Conservation (phyloP, 2,888 invertebrate genomes). For the Melanargia galathea region DNA sequence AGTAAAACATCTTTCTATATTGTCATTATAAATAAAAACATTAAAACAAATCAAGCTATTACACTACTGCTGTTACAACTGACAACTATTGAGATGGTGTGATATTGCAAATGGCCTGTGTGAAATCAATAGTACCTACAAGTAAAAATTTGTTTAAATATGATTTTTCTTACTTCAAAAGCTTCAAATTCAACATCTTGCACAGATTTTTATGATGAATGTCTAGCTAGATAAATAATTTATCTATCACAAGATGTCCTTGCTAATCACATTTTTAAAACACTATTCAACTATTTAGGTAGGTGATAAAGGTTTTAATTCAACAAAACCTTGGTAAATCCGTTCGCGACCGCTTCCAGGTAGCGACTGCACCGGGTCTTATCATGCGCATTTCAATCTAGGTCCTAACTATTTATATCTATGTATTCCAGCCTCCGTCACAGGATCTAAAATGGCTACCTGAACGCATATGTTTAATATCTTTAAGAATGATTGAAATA, state of each 20-base stretch:
- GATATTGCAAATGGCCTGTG: no score
- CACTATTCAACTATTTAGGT: conserved; percentile 1
- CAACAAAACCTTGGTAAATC: conserved; percentile 6
- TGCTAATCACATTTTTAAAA: background rate
- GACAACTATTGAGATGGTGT: no score
- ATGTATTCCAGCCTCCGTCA: conserved; percentile 28
- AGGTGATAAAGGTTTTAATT: background rate
- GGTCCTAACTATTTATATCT: conserved; percentile 43
- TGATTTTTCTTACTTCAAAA: conserved; percentile 13
- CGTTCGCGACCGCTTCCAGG: conserved; percentile 32
- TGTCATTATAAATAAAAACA: no score
- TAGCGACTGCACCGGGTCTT: conserved; percentile 37
- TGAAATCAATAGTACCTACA: background rate
- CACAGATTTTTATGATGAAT: conserved; percentile 8
- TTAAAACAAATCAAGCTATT: no score
- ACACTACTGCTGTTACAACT: no score
- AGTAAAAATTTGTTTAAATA: background rate
- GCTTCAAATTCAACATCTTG: conserved; percentile 24
- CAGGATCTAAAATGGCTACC: conserved; percentile 48
- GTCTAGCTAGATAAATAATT: conserved; percentile 5
- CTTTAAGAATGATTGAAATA: conserved; percentile 5
- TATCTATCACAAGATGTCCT: conserved; percentile 2
- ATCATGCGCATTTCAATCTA: conserved; percentile 50
- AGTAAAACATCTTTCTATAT: no score
- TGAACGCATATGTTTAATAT: conserved; percentile 25